phyloP scores from a whole-genome alignment of 64 coral and sea anemone species.

The Hydrozoanthus tunicans region DNA sequence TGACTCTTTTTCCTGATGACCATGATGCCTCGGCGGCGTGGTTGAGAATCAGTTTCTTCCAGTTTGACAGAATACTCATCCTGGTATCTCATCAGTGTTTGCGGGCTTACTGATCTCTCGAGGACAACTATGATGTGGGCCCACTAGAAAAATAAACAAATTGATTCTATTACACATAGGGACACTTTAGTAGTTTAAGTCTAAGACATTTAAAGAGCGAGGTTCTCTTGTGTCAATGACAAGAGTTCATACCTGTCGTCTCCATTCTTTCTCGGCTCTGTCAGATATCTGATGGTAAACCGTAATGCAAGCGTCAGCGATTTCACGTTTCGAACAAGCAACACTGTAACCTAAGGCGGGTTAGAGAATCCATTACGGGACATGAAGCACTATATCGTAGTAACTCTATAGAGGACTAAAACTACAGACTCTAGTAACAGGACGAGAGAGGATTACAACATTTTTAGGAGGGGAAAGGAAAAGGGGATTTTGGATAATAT shows the following conservation, averaged over 20 bases:
- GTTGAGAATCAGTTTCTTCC: slow-evolving; percentile 7
- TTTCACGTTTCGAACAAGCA: no score
- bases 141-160: slow-evolving; percentile 59
- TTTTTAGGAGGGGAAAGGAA: no score
- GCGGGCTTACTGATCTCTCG: slow-evolving; percentile 63
- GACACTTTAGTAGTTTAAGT: not conserved
- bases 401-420: no score
- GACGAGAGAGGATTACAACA: no score
- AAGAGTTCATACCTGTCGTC: slow-evolving; percentile 72
- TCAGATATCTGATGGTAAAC: slow-evolving; percentile 68
- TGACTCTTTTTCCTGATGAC: slow-evolving; percentile 76
- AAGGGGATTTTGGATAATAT: no score
- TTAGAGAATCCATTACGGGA: no score
- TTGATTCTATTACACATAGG: not conserved
- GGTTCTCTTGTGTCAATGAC: not conserved
- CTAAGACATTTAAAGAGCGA: no score
- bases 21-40: slow-evolving; percentile 78
- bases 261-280: slow-evolving; percentile 94
- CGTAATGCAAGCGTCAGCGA: not conserved
- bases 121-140: slow-evolving; percentile 90
- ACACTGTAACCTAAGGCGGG: no score
- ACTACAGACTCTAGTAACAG: no score
- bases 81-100: slow-evolving; percentile 67
- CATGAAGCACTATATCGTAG: no score
- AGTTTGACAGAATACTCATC: slow-evolving; percentile 86